Evolutionary conservation across 53 echinoderm and acorn worm genomes (phyloP), one percentile per base, ranked within the genome.

Genomic region (Patiria pectinifera): DNA sequence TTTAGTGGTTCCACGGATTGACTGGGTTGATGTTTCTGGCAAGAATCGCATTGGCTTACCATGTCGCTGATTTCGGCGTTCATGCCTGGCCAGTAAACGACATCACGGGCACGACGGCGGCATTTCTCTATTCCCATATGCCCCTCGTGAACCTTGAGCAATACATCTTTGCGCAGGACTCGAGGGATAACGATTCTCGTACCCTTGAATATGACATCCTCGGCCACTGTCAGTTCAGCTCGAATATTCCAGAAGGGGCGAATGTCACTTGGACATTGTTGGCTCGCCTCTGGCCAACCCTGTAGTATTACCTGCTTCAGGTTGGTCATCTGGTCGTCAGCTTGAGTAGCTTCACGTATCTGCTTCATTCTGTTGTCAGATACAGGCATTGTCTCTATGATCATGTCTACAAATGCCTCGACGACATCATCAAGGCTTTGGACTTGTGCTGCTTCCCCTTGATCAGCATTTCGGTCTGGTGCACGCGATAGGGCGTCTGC

Each of bases 401-500:
- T 76, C 94, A 94, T 89, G 44, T 85, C 85, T 10, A 94, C 78
- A 89, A 79, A 85, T 85, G 95, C 86, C 72, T 76, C 85, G 8
- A 92, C 85, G 48, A 89, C 84, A 5, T 92, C 92, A 59, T 87
- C 82, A 76, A 92, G 60, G 47, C 47, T 16, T 44, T 70, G 76
- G 14, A 75, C 71, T 60, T 71, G 48, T n/a, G 46, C 25, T 1
- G 22, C 35, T 45, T 48, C 66, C 53, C 76, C 81, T 71, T 66
- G 26, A 23, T 70, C 69, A 82, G 92, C 86, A 6, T 83, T 92
- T 25, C 47, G 26, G 48, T 94, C 94, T 22, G 89, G 92, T 78
- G 92, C 95, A 74, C 92, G 72, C 2, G 95, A 89, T 58, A 94
- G 83, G 25, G 92, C 66, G 71, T 94, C 95, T 62, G 95, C 88